Base-by-base conservation (phyloP, 2,797 vertebrate genomes). In the Brachyalestes nurse region DNA sequence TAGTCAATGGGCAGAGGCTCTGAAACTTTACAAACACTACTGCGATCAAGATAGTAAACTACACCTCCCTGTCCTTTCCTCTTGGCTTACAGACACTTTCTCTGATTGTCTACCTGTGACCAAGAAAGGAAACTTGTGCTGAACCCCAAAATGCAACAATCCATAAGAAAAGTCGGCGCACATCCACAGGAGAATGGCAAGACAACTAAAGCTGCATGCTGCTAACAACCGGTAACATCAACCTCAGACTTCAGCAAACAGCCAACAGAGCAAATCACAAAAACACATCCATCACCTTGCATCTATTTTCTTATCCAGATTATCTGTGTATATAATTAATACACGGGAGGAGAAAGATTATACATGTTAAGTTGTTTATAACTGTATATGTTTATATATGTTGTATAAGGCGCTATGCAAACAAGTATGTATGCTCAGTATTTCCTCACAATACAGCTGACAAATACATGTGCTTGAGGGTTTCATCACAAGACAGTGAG, bases 401-500 rank as follows among this genome's bases (percentile, higher is more conserved):
- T 90, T n/a, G 89, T 93, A 93, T 95, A 94, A 93, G 91, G 93
- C 91, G 92, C 91, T 93, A 94, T 93, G 92, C 75, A 86, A 91
- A 90, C 89, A 92, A 90, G 92, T 87, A 85, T 90, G 90, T 90
- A 91, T 90, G 91, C 88, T 83, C 82, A 62, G 60, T 86, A 86
- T 83, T 86, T 82, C 66, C 82, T 89, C 87, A 72, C 83, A 80
- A 86, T 82, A 84, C n/a, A 78, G 79, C 72, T 77, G 85, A 85
- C 66, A 73, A 66, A 74, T 72, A 79, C 80, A 82, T 71, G 72
- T 76, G 80, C 65, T 75, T 75, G 83, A 81, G 77, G n/a, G 34
- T 72, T 58, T 64, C 38, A 66, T 28, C 49, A 78, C 16, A 72
- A 65, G 5, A 23, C 23, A 25, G 58, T 34, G 2, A 13, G 17